Percentiles rank a stretch among this genome's conserved stretches.
Evolutionary conservation across 2,797 vertebrate species (phyloP).

Genomic region (Fistularia tabacaria): DNA sequence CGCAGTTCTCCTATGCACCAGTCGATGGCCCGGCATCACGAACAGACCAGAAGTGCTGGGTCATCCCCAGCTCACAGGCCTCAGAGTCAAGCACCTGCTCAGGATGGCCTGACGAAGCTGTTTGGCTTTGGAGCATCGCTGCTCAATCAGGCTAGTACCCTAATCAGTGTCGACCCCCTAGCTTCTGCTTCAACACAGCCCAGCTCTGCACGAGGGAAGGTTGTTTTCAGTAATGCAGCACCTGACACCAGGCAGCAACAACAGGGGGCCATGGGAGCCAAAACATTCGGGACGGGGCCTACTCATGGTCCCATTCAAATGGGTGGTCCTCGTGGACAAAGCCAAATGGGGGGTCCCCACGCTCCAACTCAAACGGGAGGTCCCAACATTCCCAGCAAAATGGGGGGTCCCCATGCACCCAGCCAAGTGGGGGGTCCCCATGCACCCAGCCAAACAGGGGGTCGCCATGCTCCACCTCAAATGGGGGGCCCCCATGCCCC

Average conservation of each 20-base stretch:
- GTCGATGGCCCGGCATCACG: slow-evolving; percentile 59
- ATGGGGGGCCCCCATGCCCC: slow-evolving; percentile 28
- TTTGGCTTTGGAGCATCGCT: slow-evolving; percentile 95
- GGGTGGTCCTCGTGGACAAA: slow-evolving; percentile 26
- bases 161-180: slow-evolving; percentile 91
- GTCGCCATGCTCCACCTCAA: slow-evolving; percentile 5
- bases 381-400: slow-evolving; percentile 26
- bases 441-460: slow-evolving; percentile 25
- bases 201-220: slow-evolving; percentile 83
- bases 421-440: slow-evolving; percentile 35
- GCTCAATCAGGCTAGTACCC: slow-evolving; percentile 94
- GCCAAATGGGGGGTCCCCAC: slow-evolving; percentile 47
- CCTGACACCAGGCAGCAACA: slow-evolving; percentile 72
- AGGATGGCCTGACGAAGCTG: slow-evolving; percentile 94
- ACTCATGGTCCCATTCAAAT: slow-evolving; percentile 50
- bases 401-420: slow-evolving; percentile 18
- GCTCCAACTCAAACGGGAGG: slow-evolving; percentile 13
- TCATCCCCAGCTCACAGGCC: slow-evolving; percentile 77
- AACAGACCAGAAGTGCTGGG: slow-evolving; percentile 79
- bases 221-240: slow-evolving; percentile 89
- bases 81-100: slow-evolving; percentile 73
- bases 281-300: slow-evolving; percentile 62
- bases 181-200: slow-evolving; percentile 76
- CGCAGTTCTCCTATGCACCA: slow-evolving; percentile 81
- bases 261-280: slow-evolving; percentile 62